Conservation (phyloP, 1,140 invertebrate species). For the Lasaia peninsularis region DNA sequence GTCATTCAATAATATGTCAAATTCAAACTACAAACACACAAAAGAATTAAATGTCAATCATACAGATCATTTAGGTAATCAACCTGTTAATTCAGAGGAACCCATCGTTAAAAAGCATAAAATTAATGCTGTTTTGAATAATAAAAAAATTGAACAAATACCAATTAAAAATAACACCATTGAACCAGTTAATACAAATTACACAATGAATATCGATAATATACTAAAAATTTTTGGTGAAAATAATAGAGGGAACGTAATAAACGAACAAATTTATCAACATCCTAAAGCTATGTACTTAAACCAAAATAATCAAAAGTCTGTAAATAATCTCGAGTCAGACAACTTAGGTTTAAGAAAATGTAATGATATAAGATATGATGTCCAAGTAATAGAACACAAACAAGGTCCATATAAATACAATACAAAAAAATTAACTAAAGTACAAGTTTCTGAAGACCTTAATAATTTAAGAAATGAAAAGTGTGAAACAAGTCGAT, state of each 20-base stretch:
- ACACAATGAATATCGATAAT: neutral
- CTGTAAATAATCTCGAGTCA: neutral
- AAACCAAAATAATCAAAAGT: neutral
- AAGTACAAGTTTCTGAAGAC: neutral
- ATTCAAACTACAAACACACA: neutral
- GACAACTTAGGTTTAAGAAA: neutral
- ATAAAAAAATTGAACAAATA: neutral
- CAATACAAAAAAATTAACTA: neutral
- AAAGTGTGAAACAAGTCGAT: neutral
- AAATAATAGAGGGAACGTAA: neutral
- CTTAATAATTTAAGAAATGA: neutral
- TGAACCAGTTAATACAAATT: neutral
- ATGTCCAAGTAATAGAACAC: neutral
- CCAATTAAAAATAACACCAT: neutral
- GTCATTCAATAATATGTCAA: neutral
- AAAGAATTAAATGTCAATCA: neutral
- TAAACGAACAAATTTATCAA: neutral
- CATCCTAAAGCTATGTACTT: neutral
- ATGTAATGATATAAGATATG: neutral
- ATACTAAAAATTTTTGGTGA: neutral
- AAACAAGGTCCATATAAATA: neutral
- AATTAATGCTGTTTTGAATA: neutral
- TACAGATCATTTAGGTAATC: neutral
- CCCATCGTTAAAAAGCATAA: neutral
- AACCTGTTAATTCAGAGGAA: neutral